Base-by-base conservation (phyloP, 2,888 invertebrate species). In the Phrixothrix hirtus region DNA sequence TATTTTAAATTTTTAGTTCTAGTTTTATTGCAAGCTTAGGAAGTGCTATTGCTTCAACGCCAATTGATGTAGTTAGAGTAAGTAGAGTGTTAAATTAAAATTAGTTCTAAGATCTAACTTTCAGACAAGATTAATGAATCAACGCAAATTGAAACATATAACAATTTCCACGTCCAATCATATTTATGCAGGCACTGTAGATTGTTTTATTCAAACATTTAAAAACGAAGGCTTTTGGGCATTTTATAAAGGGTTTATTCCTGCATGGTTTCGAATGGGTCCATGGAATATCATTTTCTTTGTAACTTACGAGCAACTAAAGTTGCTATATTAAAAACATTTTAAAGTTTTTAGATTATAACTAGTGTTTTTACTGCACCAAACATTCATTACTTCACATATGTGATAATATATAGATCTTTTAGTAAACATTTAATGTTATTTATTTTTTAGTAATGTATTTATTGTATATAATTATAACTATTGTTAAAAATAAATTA, bases 201-300 rank as follows among this genome's bases (percentile, higher is more conserved):
- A 95, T 62, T 76, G 74, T 63, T 75, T 72, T 59, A 71, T 75
- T 2, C 79, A 89, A 84, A 95, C 95, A 34, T 88, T 94, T 27
- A 87, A 85, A 60, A 88, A 85, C 74, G 95, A 96, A 78, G 95
- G 96, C 1, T 77, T 89, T 59, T 76, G 82, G 65, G 95, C 95
- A 21, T 80, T 96, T 45, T 96, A 96, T 78, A 95, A 94, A 80
- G 96, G 95, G 15, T 95, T 96, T 77, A 81, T 95, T 60, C 96
- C 96, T n/a, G 93, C 95, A 14, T 91, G 92, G 88, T 82, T 96
- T 62, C 83, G 95, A 61, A 92, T 96, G 88, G 95, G 95, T 0
- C 95, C 96, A 2, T 96, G 95, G 95, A 95, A 95, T 79, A 88
- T 96, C 60, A 95, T 95, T 72, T 95, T 95, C 80, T 95, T 95